phyloP scores from a whole-genome alignment of 2,113 vertebrate genomes.

The Perognathus longimembris region DNA sequence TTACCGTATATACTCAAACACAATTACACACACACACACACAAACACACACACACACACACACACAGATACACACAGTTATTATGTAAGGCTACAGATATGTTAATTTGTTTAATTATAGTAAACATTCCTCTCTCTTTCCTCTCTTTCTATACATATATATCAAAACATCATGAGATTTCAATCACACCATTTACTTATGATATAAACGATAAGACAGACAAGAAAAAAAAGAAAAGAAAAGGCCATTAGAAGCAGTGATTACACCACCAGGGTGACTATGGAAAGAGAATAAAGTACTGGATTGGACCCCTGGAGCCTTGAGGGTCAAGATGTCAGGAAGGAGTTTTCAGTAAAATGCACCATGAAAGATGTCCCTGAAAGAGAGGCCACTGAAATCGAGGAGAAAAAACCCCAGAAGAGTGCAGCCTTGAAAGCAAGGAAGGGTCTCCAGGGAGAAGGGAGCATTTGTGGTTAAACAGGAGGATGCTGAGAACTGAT shows the following conservation, averaged over 20 bases:
- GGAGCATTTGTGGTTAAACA: not conserved
- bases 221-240: not conserved
- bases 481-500: not conserved
- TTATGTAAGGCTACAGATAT: not conserved
- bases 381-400: accelerated
- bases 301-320: not conserved
- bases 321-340: not conserved
- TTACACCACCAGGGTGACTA: accelerated
- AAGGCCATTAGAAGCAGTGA: not conserved
- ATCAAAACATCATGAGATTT: not conserved
- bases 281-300: not conserved
- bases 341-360: not conserved
- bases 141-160: not conserved
- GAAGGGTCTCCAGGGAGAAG: not conserved
- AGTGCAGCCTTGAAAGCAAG: no score
- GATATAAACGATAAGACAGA: not conserved
- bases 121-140: not conserved
- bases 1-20: not conserved
- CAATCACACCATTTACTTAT: not conserved
- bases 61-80: not conserved
- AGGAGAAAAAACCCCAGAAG: not conserved
- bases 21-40: no score
- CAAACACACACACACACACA: no score
- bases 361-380: not conserved
- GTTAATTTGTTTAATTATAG: not conserved